phyloP scores from a whole-genome alignment of 2,888 invertebrate species.

The Cantharis nigra region DNA sequence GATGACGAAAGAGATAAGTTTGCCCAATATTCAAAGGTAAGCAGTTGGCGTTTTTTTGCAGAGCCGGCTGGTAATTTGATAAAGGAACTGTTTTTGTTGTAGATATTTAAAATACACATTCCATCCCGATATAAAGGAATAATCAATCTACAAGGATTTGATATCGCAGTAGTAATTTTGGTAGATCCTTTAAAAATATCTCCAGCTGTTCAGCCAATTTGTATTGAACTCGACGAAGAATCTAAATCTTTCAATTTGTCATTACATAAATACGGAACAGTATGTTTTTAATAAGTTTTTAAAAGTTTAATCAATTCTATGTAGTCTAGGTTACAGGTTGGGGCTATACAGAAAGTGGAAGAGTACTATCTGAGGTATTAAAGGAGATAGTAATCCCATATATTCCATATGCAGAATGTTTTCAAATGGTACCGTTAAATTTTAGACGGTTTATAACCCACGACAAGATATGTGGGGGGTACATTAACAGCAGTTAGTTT shows the following conservation, averaged over 20 bases:
- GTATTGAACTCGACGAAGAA: slow-evolving; percentile 40
- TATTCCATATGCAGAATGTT: neutral
- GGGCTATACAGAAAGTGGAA: neutral
- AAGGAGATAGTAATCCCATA: neutral
- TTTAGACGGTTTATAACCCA: neutral
- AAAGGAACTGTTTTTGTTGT: neutral
- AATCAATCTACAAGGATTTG: slow-evolving; percentile 39
- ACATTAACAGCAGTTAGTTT: neutral
- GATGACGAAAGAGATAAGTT: no score
- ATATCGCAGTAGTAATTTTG: slow-evolving; percentile 48
- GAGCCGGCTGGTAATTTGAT: no score
- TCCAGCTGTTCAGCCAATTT: slow-evolving; percentile 48
- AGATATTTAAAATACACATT: slow-evolving; percentile 37
- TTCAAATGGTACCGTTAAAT: neutral
- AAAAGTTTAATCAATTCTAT: neutral
- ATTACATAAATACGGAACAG: slow-evolving; percentile 31
- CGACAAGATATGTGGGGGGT: neutral
- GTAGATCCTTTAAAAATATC: slow-evolving; percentile 41
- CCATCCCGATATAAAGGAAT: slow-evolving; percentile 37
- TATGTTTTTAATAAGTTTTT: slow-evolving; percentile 21
- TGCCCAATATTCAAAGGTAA: no score
- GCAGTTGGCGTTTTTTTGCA: no score
- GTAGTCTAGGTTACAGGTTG: neutral
- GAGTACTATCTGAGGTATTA: neutral
- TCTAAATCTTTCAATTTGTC: slow-evolving; percentile 5